Evolutionary conservation across 2,113 vertebrate genomes (phyloP), one percentile per base, ranked within the genome.

Genomic region (Tragelaphus strepsiceros): DNA sequence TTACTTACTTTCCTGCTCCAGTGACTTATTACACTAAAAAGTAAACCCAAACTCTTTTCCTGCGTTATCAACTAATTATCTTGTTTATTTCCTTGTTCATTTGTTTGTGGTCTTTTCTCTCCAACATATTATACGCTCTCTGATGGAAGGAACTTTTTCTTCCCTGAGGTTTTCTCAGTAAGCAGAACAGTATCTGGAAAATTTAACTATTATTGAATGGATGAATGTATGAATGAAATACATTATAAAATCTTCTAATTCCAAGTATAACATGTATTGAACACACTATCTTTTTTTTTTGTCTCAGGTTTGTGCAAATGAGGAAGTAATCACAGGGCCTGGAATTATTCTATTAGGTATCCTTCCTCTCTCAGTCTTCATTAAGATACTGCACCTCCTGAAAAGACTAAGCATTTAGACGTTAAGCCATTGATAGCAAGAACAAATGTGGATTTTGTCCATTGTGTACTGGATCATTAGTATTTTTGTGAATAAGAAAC

Each of bases 371-470:
- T 92, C 30, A 87, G 90, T 78, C 53, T 91, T 92, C 61, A 21
- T 82, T 88, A 83, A 85, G 39, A 17, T 84, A 21, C 21, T 87
- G 14, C 59, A 95, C 32, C 61, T 91, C 51, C n/a, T 90, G 80
- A 90, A 84, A 88, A 91, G 82, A 51, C 49, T 89, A 59, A 58
- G 32, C 9, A 58, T 88, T 84, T 87, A 92, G 64, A 88, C 35
- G 26, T 81, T 85, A 96, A 91, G 56, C 35, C 16, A 24, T 67
- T 80, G 80, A 71, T 95, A 77, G 90, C 64, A 71, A 82, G 81
- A 96, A 78, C 53, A 46, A 87, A 71, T 94, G 43, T 61, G 53
- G 90, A 90, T 91, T 94, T 91, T 94, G 14, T 83, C 90, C 54
- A 82, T 80, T 78, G 61, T 83, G 4, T 97, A 32, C 15, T 89